These are phyloP conservation scores for Ceratosolen fusciceps DNA, from an alignment of 1,140 invertebrate genomes.

Conservation along the genomic window DNA sequence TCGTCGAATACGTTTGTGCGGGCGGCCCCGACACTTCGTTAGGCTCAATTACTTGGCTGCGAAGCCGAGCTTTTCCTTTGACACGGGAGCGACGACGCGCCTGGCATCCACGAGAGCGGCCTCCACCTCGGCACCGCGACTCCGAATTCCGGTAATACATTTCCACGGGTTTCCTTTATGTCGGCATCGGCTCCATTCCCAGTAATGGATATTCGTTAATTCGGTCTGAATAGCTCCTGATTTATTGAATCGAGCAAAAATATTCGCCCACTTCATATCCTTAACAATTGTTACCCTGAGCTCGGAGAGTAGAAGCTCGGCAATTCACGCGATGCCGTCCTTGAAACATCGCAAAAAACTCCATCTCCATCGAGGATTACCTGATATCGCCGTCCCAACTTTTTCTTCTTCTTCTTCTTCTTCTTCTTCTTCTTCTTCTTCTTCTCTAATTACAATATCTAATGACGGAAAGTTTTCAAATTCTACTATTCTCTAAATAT, in stretches of 20 bases:
- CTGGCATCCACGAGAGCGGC: background rate
- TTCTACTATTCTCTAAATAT: too few relatives aligned
- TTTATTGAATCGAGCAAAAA: slow-evolving; percentile 17
- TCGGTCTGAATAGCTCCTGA: background rate
- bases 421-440: too few relatives aligned
- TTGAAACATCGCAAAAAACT: background rate
- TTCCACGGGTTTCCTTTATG: background rate
- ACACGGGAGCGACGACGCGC: background rate
- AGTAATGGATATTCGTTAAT: background rate
- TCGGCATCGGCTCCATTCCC: background rate
- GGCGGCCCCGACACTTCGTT: slow-evolving; percentile 62
- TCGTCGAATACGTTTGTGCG: slow-evolving; percentile 58
- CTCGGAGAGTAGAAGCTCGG: background rate
- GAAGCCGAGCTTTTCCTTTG: slow-evolving; percentile 2
- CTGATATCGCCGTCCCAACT: too few relatives aligned
- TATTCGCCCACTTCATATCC: background rate
- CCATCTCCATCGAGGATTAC: too few relatives aligned
- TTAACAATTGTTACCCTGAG: background rate
- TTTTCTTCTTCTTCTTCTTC: too few relatives aligned
- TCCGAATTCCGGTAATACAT: slow-evolving; percentile 5
- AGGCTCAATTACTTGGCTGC: slow-evolving; percentile 61
- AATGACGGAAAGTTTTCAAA: too few relatives aligned
- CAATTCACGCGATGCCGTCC: too few relatives aligned
- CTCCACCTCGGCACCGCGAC: background rate
- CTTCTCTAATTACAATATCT: too few relatives aligned